Percentiles rank a stretch among this genome's conserved stretches.
These are phyloP conservation scores for Crax fasciolata DNA, from an alignment of 2,797 vertebrate species.

Conservation along the genomic window DNA sequence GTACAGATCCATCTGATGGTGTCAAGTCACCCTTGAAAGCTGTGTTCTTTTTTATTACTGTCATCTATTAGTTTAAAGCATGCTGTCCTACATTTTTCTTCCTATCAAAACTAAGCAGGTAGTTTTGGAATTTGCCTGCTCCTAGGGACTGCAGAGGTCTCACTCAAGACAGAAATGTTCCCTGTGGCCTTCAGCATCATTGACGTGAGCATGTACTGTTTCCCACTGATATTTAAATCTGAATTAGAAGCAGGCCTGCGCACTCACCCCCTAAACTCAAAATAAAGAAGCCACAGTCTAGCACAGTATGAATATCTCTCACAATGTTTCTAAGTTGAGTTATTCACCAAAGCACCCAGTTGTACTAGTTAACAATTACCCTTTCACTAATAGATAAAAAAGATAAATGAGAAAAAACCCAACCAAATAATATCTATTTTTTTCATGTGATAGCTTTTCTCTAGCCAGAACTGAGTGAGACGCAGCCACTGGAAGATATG, in stretches of 20 bases:
- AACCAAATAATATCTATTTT: constrained; percentile 44
- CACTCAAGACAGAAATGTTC: not conserved
- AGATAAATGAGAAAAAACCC: constrained; percentile 37
- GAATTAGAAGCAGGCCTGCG: constrained; percentile 21
- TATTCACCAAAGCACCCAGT: constrained; percentile 18
- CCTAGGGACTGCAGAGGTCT: not conserved
- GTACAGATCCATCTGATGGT: not conserved
- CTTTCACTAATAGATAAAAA: constrained; percentile 56
- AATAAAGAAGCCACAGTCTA: constrained; percentile 58
- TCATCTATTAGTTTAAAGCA: not conserved
- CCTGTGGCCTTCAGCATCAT: not conserved
- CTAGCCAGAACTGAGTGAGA: not conserved
- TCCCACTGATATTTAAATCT: constrained; percentile 36
- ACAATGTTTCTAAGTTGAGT: constrained; percentile 20
- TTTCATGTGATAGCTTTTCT: constrained; percentile 43
- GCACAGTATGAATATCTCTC: constrained; percentile 29
- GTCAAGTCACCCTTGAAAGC: not conserved
- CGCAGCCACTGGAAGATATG: not conserved
- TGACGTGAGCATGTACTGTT: not conserved
- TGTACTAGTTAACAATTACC: constrained; percentile 56
- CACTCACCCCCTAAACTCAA: not conserved
- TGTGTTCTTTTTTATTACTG: not conserved
- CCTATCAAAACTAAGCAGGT: not conserved
- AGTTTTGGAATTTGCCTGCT: constrained; percentile 25
- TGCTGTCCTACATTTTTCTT: not conserved